Evolutionary conservation across 37 sponge, comb jelly and placozoan genomes (phyloP), one percentile per base, ranked within the genome.

Genomic region (Amphimedon queenslandica): DNA sequence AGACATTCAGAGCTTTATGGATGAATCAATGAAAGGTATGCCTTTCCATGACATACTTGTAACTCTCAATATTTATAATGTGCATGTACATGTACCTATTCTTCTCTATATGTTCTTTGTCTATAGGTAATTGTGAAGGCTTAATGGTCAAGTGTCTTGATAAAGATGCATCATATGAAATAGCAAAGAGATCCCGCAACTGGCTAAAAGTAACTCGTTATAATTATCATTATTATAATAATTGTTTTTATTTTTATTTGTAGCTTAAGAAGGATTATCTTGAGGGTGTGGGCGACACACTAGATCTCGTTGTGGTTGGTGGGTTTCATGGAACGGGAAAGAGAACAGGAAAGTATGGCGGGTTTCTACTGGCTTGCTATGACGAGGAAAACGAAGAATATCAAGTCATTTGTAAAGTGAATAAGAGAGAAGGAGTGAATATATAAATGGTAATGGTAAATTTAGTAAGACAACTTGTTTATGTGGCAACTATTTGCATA

Each of bases 131-230:
- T 66, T 98, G 99, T 83, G 99, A 98, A 76, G 99, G 99, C n/a
- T 64, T 98, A 56, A 98, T 98, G 99, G 90, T 98, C 41, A 98
- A 98, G 64, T 92, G 90, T 2, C 76, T 98, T 36, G 95, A 94
- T 31, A 86, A 77, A 23, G 87, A 91, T 72, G 99, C 99, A 18
- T 94, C 95, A 0, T 98, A 98, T 53, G 99, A 98, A 68, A 98
- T 98, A 61, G 96, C 96, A 20, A 91, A 89, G 73, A 40, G 99
- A 8, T 98, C 99, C 11, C 93, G 86, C 66, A 98, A 94, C 87
- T 98, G 99, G 99, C 78, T 98, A 57, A 98, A 98, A 80, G 96
- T 94, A 66, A n/a, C 37, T n/a, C n/a, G n/a, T n/a, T n/a, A n/a
- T n/a, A n/a, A n/a, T n/a, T n/a, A n/a, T n/a, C n/a, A n/a, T n/a